These are phyloP conservation scores for Phrixothrix hirtus DNA, from an alignment of 2,888 invertebrate species.

Conservation along the genomic window DNA sequence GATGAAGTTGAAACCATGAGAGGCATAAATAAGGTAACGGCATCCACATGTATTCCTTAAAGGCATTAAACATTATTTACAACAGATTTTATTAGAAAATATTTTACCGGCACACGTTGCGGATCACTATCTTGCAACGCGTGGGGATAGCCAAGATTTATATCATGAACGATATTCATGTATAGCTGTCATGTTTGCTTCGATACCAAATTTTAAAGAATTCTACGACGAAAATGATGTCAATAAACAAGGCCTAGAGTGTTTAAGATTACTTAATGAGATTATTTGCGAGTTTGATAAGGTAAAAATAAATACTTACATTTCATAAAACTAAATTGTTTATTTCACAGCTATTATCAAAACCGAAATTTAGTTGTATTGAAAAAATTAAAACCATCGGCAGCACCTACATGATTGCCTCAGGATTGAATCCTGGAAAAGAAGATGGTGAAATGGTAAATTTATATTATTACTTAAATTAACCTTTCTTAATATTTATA, in stretches of 20 bases:
- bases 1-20: conserved; percentile 96
- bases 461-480: too few species aligned
- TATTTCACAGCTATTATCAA: conserved; percentile 73
- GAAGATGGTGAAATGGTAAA: conserved; percentile 74
- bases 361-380: conserved; percentile 93
- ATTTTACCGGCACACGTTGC: conserved; percentile 96
- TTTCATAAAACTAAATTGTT: neutral
- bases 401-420: conserved; percentile 97
- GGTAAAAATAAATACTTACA: conserved; percentile 57
- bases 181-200: conserved; percentile 97
- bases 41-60: neutral
- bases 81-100: conserved; percentile 86
- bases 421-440: conserved; percentile 87
- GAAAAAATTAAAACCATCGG: conserved; percentile 99
- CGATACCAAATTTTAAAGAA: conserved; percentile 96
- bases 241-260: conserved; percentile 94
- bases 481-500: conserved; percentile 14
- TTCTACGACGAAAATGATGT: conserved; percentile 97
- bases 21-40: conserved; percentile 83
- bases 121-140: conserved; percentile 82
- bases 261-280: conserved; percentile 90
- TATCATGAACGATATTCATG: conserved; percentile 93
- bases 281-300: conserved; percentile 98
- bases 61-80: neutral
- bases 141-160: conserved; percentile 76